Percentiles rank a stretch among this genome's conserved stretches.
Evolutionary conservation across 53 echinoderm and acorn worm species (phyloP).

Genomic region (Echinarachnius parma): DNA sequence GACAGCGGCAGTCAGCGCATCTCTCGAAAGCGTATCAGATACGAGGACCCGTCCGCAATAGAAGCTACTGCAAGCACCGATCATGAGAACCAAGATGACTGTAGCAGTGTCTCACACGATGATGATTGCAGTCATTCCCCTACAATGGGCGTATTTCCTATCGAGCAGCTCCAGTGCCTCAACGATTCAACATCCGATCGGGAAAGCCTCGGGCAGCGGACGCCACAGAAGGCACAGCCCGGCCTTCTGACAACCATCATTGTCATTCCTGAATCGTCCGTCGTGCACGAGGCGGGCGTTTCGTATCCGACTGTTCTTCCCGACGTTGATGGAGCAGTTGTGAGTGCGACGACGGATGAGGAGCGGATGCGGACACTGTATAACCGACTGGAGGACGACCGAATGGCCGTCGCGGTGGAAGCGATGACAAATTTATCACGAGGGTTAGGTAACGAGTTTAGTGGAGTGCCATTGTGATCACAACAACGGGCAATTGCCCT

Average conservation of each 20-base stretch:
- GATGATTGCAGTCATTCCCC: too few species aligned
- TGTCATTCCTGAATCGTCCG: background rate
- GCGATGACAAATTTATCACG: constrained; percentile 35
- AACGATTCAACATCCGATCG: background rate
- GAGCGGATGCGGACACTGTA: constrained; percentile 11
- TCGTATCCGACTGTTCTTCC: background rate
- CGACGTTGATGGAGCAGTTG: background rate
- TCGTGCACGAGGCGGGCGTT: background rate
- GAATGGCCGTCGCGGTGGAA: constrained; percentile 37
- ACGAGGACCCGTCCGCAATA: background rate
- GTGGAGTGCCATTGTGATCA: too few species aligned
- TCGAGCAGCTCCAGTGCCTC: constrained; percentile 24
- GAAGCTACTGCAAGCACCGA: background rate
- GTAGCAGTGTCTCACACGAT: too few species aligned
- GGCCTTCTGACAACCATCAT: too few species aligned
- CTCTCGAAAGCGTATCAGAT: background rate
- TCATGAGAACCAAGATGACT: background rate
- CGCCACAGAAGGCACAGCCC: constrained; percentile 7
- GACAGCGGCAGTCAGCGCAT: too few species aligned
- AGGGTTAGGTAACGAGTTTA: constrained; percentile 10
- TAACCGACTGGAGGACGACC: constrained; percentile 19
- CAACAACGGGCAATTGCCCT: too few species aligned
- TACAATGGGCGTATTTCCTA: background rate
- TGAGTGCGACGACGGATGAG: background rate
- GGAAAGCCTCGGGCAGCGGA: background rate